Base-by-base conservation (phyloP, 2,113 vertebrate species). In the Recurvirostra avosetta region DNA sequence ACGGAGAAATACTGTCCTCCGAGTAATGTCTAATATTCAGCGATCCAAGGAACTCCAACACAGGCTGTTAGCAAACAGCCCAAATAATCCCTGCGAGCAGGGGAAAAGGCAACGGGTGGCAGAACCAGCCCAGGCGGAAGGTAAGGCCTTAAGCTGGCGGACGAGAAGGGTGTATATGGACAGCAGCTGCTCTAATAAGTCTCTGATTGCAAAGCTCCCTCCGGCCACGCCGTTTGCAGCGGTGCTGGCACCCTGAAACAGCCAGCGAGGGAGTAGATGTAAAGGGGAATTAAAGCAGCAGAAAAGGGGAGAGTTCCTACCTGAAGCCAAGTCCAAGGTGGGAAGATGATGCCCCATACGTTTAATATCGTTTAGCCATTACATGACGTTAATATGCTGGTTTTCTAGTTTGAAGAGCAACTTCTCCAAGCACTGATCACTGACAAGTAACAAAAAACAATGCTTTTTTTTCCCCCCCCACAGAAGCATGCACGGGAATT, bases 401-500 rank as follows among this genome's bases (percentile, higher is more conserved):
- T 45, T 52, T 59, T 40, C 27, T 52, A 17, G 5, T n/a, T 34
- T 5, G 43, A 62, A 70, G 15, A 56, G 6, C 29, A 63, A 41
- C 58, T 72, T 47, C 40, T 65, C 34, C 59, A 84, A 83, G 32
- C 21, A 3, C n/a, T 16, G 16, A 45, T 20, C 34, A 13, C 40
- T 40, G n/a, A 27, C 11, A 23, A 77, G 15, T 20, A 47, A 41
- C 40, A 41, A 59, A 78, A 61, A 32, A 14, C 4, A 45, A 30
- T 1, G 21, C 2, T 15, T 18, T 12, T 11, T 29, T 29, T 12
- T 26, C 2, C 2, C 8, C 8, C 43, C 36, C 58, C 47, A 9
- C 0, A 3, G 25, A 23, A 9, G 6, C 27, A 47, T 1, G 6
- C 29, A 14, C 0, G 8, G 41, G 29, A 32, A 22, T 66, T 59